These are phyloP conservation scores for Seriola aureovittata DNA, from an alignment of 2,113 vertebrate species.

Conservation along the genomic window DNA sequence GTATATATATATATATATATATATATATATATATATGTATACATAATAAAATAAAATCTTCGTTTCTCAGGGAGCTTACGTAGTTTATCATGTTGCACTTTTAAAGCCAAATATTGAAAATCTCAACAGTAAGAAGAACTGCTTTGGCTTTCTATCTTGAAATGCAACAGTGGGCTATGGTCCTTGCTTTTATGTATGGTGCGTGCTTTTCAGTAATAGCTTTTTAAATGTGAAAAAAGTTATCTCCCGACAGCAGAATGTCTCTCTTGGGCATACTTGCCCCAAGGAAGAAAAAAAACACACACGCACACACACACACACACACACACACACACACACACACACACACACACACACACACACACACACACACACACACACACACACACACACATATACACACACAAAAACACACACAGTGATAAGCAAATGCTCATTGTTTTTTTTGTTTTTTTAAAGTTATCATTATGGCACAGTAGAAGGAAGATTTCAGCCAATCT, in stretches of 20 bases:
- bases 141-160: conserved; percentile 5
- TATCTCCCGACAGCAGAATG: conserved; percentile 35
- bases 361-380: not conserved
- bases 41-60: not conserved
- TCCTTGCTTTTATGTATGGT: conserved; percentile 33
- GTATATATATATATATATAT: too few relatives aligned
- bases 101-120: conserved; percentile 33
- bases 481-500: conserved; percentile 9
- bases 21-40: too few relatives aligned
- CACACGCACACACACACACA: too few relatives aligned
- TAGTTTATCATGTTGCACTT: conserved; percentile 10
- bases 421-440: conserved; percentile 31
- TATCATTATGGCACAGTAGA: not conserved
- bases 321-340: too few relatives aligned
- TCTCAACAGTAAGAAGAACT: not conserved
- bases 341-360: not conserved
- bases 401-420: too few relatives aligned
- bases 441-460: not conserved
- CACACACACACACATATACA: not conserved
- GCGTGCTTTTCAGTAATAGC: conserved; percentile 28
- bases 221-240: conserved; percentile 45
- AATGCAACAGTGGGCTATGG: not conserved
- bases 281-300: not conserved
- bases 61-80: not conserved
- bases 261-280: conserved; percentile 26